Conservation (phyloP, 2,113 vertebrate species). For the human (Homo sapiens) region GRCh38 chrX:128902501-128903000, state of each 20-base stretch:
- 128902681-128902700: not conserved
- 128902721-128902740: not conserved
- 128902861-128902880: slow-evolving; percentile 10
- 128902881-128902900: not conserved
- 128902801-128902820: not conserved
- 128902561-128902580: slow-evolving; percentile 54
- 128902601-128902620: not conserved
- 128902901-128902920: not conserved
- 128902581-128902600: slow-evolving; percentile 40
- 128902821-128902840: slow-evolving; percentile 27
- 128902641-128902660: slow-evolving; percentile 44
- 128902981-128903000: not conserved
- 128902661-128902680: not conserved
- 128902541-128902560: slow-evolving; percentile 61
- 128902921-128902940: not conserved
- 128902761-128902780: not conserved
- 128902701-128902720: not conserved
- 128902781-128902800: not conserved
- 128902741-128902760: not conserved
- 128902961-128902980: slow-evolving; percentile 8
- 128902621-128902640: slow-evolving; percentile 11
- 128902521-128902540: slow-evolving; percentile 72
- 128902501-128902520: slow-evolving; percentile 62
- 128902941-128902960: slow-evolving; percentile 21
- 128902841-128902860: not conserved